Base-by-base conservation (phyloP, 2,797 vertebrate species). In the Morelia viridis region DNA sequence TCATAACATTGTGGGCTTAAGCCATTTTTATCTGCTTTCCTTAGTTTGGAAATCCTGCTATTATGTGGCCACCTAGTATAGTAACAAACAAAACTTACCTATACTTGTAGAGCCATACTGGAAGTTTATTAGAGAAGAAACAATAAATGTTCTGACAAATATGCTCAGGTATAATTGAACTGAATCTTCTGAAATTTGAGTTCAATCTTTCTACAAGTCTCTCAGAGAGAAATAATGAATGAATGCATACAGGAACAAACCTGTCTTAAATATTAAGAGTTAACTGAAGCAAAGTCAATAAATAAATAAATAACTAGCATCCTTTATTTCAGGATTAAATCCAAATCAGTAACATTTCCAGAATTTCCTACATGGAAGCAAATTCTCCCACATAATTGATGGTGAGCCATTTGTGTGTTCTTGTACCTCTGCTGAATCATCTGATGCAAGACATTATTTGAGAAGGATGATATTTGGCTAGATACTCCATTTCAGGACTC, bases 361-460 rank as follows among this genome's bases (percentile, higher is more conserved):
- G 65, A 92, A 90, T 57, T 83, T 83, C 24, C 87, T 83, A 88
- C 87, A 90, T 24, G 31, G 46, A 65, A 68, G 17, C 60, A 92
- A 83, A 90, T 90, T 80, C 87, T 87, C 85, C 84, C 92, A 90
- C 56, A 80, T 56, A 92, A 85, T 41, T 84, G 76, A 89, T 3
- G 53, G n/a, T 80, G 87, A 92, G 61, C 15, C 15, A 56, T 89
- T 65, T 92, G 46, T 87, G 85, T 83, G 46, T 64, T 91, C 58
- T 92, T 87, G n/a, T 85, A 92, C 84, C 64, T 68, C 64, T 83
- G 90, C 84, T 41, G 92, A 90, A 90, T 85, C 84, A 92, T 90
- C 89, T 92, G 85, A 58, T 57, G 7, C 65, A 90, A 71, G 57
- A 31, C 46, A 62, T 62, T 56, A 58, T 89, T 60, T 76, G 53